Percentiles rank a stretch among this genome's conserved stretches.
Evolutionary conservation across 2,888 invertebrate genomes (phyloP).

Genomic region (Dynastes hyllus): DNA sequence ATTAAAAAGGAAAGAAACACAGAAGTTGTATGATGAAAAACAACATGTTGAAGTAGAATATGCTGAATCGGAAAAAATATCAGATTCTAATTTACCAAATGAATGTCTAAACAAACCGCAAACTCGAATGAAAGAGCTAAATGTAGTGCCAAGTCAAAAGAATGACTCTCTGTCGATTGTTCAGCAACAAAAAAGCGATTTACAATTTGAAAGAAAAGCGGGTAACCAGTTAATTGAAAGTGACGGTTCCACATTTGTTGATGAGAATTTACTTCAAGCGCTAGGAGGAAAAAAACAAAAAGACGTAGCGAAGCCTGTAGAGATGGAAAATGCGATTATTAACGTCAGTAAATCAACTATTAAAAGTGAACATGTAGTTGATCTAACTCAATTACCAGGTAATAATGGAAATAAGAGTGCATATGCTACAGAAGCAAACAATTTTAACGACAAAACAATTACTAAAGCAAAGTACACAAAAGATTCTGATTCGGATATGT

Average conservation of each 20-base stretch:
- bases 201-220: no score
- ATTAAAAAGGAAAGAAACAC: no score
- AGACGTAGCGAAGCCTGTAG: background rate
- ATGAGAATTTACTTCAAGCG: background rate
- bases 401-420: background rate
- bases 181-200: no score
- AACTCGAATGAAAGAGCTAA: no score
- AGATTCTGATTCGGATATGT: conserved; percentile 19
- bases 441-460: background rate
- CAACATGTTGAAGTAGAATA: no score
- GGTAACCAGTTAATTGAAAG: background rate
- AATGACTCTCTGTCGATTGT: no score
- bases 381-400: background rate
- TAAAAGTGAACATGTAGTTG: background rate
- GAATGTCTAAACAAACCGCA: no score
- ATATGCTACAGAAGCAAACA: background rate
- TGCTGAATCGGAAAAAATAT: no score
- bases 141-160: no score
- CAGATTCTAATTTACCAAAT: no score
- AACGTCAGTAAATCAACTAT: background rate
- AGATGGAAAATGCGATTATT: background rate
- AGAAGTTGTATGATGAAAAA: no score
- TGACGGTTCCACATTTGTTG: conserved; percentile 17
- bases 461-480: background rate
- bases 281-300: background rate